Base-by-base conservation (phyloP, 2,797 vertebrate species). In the Gila robusta region DNA sequence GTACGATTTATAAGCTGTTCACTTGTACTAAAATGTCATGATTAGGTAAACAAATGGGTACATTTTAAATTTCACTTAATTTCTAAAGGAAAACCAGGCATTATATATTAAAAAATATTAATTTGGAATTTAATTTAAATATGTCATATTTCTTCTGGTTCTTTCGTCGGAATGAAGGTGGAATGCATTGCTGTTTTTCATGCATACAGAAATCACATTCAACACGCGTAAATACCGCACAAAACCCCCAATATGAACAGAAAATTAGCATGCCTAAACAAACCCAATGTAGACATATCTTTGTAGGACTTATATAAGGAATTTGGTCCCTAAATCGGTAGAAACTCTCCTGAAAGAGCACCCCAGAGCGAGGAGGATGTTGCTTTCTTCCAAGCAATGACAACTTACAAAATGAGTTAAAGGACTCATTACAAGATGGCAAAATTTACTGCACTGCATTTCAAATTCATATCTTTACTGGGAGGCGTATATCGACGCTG, bases 381-480 rank as follows among this genome's bases (percentile, higher is more conserved):
- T 76, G 41, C 41, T 76, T 69, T 64, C 67, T 49, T 70, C 85
- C 12, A 35, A 79, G 49, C 52, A 77, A 23, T 64, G 47, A 78
- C 79, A 74, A 59, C 11, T 81, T 89, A 52, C 67, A 81, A 87
- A 49, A 83, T 79, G 76, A 72, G 39, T 32, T 67, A 69, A 64
- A 77, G 79, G 47, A 85, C 37, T 85, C 21, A 44, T 85, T 79
- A 84, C 76, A 83, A 70, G 83, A 84, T 87, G 84, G 88, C 78
- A 90, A 90, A 52, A 89, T 91, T 79, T 90, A 87, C 73, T 70
- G 37, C 78, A 39, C 74, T 49, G 37, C 35, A 85, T 81, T 87
- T 87, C 78, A 89, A 89, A 91, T 94, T 93, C 93, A 92, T 86
- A 86, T 72, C 70, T 84, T 88, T 49, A 89, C 79, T 77, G 88